Conservation (phyloP, 2,113 vertebrate genomes). For the Alethe diademata region DNA sequence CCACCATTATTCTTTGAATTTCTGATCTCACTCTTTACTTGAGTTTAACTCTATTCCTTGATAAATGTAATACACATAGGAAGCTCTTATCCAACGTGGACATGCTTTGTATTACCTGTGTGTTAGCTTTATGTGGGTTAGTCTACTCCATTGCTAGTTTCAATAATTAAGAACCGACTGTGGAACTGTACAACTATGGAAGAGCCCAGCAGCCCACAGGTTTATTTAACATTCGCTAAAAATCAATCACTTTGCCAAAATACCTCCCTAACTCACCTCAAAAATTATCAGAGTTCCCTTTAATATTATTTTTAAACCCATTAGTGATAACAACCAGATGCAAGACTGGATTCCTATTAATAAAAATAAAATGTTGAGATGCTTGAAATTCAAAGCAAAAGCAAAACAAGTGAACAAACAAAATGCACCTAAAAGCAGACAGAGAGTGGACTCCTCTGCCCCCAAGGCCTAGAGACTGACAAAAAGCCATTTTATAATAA, state of each 20-base stretch:
- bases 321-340: neutral
- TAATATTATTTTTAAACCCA: neutral
- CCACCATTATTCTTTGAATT: constrained; percentile 46
- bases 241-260: neutral
- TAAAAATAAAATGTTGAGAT: neutral
- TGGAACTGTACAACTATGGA: neutral
- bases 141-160: neutral
- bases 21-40: constrained; percentile 35
- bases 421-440: neutral
- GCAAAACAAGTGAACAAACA: constrained; percentile 16
- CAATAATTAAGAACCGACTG: neutral
- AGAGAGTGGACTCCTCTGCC: neutral
- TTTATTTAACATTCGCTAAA: neutral
- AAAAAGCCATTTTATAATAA: constrained; percentile 18
- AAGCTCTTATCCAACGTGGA: neutral
- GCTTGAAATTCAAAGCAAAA: constrained; percentile 43
- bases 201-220: neutral
- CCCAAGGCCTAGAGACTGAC: neutral
- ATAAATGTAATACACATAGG: neutral
- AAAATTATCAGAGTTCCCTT: neutral
- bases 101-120: neutral
- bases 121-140: neutral
- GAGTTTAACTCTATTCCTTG: neutral
- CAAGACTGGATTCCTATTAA: neutral
- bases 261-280: neutral